phyloP scores from a whole-genome alignment of 1,140 invertebrate species.

The Aphelinus certus region DNA sequence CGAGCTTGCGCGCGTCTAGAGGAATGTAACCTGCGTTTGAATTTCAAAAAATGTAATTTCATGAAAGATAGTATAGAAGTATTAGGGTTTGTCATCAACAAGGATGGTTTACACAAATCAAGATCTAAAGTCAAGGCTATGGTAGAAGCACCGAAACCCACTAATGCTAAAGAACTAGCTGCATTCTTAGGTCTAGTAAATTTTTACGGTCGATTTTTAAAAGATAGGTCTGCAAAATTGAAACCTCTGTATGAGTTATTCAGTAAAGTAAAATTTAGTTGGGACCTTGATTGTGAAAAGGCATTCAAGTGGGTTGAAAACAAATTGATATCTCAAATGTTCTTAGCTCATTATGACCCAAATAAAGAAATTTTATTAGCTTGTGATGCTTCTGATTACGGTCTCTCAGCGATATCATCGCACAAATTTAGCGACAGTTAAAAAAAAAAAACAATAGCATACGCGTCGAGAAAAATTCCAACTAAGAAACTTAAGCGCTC shows the following conservation, averaged over 20 bases:
- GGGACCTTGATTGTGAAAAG: constrained; percentile 17
- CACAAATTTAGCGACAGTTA: constrained; percentile 42
- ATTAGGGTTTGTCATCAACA: constrained; percentile 50
- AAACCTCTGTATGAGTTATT: constrained; percentile 39
- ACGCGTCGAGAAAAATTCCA: constrained; percentile 18
- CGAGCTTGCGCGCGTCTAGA: constrained; percentile 32
- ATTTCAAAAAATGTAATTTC: constrained; percentile 38
- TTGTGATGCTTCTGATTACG: constrained; percentile 40
- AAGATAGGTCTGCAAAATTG: constrained; percentile 24
- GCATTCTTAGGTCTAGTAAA: constrained; percentile 39
- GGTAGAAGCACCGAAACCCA: constrained; percentile 38
- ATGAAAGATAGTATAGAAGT: constrained; percentile 32
- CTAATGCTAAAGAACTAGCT: constrained; percentile 25
- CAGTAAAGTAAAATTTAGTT: constrained; percentile 16
- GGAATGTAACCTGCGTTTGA: constrained; percentile 37
- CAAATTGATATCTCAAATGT: constrained; percentile 31
- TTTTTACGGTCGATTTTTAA: constrained; percentile 41
- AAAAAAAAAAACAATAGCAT: constrained; percentile 14
- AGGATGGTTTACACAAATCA: constrained; percentile 45
- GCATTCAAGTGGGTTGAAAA: constrained; percentile 41
- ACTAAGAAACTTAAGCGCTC: constrained; percentile 13
- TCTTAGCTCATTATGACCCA: constrained; percentile 29
- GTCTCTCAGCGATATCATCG: constrained; percentile 46
- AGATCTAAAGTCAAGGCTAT: constrained; percentile 42
- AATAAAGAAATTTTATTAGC: constrained; percentile 38